Conservation (phyloP, 2,113 vertebrate genomes). For the Pan paniscus region DNA sequence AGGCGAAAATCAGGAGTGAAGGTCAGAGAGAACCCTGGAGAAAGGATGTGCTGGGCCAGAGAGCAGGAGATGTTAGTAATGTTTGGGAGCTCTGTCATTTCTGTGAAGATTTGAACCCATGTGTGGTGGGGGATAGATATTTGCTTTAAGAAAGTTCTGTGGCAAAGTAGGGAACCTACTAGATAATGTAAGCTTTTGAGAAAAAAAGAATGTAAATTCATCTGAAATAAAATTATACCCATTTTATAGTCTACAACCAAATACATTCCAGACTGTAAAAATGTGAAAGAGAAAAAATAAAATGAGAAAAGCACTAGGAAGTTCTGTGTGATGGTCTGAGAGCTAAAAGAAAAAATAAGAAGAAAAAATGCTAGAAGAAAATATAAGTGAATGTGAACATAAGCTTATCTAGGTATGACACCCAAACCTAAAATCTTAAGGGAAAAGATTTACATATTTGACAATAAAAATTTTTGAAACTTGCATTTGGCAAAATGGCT, state of each 20-base stretch:
- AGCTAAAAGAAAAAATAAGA: neutral
- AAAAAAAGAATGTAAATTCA: neutral
- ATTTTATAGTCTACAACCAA: neutral
- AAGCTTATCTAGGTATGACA: neutral
- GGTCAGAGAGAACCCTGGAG: neutral
- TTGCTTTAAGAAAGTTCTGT: neutral
- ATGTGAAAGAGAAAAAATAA: neutral
- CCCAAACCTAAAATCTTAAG: neutral
- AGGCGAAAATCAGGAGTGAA: neutral
- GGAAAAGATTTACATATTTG: neutral
- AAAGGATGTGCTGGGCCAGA: neutral
- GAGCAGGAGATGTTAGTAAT: neutral
- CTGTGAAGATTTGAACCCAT: neutral
- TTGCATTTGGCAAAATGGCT: neutral
- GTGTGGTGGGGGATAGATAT: neutral
- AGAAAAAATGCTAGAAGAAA: neutral
- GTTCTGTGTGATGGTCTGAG: no score
- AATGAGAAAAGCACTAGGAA: neutral
- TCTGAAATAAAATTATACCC: neutral
- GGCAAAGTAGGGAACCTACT: neutral
- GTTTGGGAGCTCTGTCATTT: neutral
- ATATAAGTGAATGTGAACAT: neutral
- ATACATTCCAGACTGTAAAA: neutral
- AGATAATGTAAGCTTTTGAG: neutral
- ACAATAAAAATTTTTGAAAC: neutral